phyloP scores from a whole-genome alignment of 2,888 invertebrate species.

The Ypsolopha sequella region DNA sequence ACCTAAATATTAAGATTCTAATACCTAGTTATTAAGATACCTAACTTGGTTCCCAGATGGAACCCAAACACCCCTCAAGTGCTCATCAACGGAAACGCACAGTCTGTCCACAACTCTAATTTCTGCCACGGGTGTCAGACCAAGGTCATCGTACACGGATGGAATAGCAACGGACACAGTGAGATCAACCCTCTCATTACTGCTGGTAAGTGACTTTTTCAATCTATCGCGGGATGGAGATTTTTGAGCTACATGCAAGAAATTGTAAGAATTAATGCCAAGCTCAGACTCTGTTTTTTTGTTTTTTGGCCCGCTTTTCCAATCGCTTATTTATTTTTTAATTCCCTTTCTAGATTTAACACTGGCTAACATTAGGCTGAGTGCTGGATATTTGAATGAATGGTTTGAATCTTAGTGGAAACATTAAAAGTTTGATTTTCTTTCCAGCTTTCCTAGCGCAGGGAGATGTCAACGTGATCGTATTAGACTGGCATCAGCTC shows the following conservation, averaged over 20 bases:
- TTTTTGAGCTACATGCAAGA: too few species aligned
- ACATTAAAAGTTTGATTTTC: not conserved
- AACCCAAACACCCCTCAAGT: slow-evolving; percentile 24
- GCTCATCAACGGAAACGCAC: slow-evolving; percentile 24
- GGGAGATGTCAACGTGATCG: slow-evolving; percentile 45
- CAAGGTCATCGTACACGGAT: slow-evolving; percentile 32
- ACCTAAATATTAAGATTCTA: too few species aligned
- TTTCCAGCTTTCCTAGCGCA: slow-evolving; percentile 26
- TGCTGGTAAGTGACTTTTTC: slow-evolving; percentile 19
- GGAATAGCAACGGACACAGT: slow-evolving; percentile 24
- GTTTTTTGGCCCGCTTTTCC: too few species aligned
- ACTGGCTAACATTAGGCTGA: too few species aligned
- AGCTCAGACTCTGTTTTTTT: too few species aligned
- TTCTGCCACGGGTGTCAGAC: slow-evolving; percentile 27
- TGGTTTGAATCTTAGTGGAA: not conserved
- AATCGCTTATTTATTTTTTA: too few species aligned
- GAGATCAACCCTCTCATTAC: slow-evolving; percentile 19
- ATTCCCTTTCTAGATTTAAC: too few species aligned
- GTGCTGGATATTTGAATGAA: too few species aligned
- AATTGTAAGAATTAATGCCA: too few species aligned
- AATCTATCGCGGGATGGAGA: too few species aligned
- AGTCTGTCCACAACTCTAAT: slow-evolving; percentile 30
- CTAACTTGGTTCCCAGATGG: slow-evolving; percentile 18
- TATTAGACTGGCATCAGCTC: slow-evolving; percentile 44
- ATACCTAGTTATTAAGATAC: not conserved